Evolutionary conservation across 2,113 vertebrate genomes (phyloP).

Genomic region (Chrysemys picta): DNA sequence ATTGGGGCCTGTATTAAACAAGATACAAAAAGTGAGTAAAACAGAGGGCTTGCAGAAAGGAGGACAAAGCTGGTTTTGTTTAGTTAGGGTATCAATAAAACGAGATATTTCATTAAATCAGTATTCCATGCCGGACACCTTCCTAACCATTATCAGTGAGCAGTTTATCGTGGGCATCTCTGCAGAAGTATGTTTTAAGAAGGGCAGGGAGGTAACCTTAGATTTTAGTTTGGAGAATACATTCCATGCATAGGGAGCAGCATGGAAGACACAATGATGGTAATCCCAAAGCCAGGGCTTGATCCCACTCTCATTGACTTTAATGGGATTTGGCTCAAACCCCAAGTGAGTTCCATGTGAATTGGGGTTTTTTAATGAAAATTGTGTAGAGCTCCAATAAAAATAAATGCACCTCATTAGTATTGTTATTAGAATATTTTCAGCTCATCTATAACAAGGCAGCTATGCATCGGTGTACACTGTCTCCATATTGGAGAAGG

Average conservation of each 20-base stretch:
- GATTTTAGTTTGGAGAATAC: neutral
- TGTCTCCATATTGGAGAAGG: neutral
- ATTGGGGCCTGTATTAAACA: neutral
- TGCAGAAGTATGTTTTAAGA: neutral
- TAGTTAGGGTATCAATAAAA: neutral
- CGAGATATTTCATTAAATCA: neutral
- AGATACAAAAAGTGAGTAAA: neutral
- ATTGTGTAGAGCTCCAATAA: neutral
- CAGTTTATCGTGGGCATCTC: neutral
- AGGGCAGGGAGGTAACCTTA: neutral
- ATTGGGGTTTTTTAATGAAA: neutral
- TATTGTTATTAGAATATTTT: neutral
- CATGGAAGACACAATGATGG: neutral
- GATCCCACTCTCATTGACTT: neutral
- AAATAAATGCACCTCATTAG: neutral
- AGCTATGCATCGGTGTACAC: neutral
- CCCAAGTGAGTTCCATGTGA: neutral
- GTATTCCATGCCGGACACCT: neutral
- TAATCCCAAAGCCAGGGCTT: neutral
- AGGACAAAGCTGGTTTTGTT: neutral
- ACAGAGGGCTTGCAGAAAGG: neutral
- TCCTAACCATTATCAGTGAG: neutral
- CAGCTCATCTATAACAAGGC: neutral
- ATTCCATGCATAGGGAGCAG: neutral
- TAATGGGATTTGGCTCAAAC: neutral